Base-by-base conservation (phyloP, 2,797 vertebrate genomes). In the Enteromius fasciolatus region DNA sequence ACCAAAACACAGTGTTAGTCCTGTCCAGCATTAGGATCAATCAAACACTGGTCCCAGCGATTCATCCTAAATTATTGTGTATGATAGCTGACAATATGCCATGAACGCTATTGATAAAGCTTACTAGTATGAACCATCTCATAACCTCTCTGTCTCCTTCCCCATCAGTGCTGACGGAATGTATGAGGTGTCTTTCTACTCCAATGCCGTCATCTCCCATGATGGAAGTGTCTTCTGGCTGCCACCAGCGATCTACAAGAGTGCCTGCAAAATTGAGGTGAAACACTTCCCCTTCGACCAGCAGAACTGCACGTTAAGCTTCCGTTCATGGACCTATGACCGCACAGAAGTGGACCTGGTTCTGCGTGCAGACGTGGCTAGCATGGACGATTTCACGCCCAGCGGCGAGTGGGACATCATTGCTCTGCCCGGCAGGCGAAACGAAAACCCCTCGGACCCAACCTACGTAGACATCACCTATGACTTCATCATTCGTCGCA, bases 241-340 rank as follows among this genome's bases (percentile, higher is more conserved):
- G 78, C 98, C 97, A 0, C 98, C 98, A 0, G 97, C 28, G 28
- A 31, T 31, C 28, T 31, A 31, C 28, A 31, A 31, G 28, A 31
- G 28, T 0, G 97, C 97, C 0, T 99, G 98, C 90, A 98, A 97
- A 92, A 99, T 99, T 0, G 97, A 99, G 88, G 97, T 99, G 50
- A 98, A 98, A 90, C 97, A 99, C 87, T 99, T 99, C 91, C 98
- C 97, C 0, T 99, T 99, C 0, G 98, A 99, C 94, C 97, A 99
- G 93, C 98, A 99, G 93, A 99, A 99, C 92, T 99, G 98, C 93
- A 99, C 97, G 6, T 94, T 99, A 87, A 96, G 96, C 87, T 99
- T 99, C 91, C 97, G 97, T 50, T 99, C 98, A 0, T 99, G 98
- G 98, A 99, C 98, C 11, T 99, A 99, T 0, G 97, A 99, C 91